Evolutionary conservation across 2,888 invertebrate genomes (phyloP), one percentile per base, ranked within the genome.

Genomic region (Protophormia terraenovae): DNA sequence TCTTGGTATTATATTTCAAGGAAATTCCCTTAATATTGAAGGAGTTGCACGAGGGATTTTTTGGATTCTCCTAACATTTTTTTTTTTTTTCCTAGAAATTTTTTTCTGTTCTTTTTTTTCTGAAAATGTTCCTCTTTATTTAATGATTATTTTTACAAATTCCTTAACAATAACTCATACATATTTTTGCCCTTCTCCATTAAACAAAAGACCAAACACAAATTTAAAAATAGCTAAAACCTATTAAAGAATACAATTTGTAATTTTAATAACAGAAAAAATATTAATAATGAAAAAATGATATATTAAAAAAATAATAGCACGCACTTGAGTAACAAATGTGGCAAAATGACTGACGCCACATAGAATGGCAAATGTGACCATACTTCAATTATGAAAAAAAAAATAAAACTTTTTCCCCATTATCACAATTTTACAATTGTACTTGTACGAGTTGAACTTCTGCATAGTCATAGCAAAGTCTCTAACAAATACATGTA

Each of bases 321-420:
- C 75, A 84, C 84, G 77, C 77, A 84, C 81, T 84, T 77, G 58
- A 81, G 58, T 53, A 72, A 81, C 76, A 84, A 77, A 80, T 73
- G 71, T 84, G 71, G 58, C 76, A 80, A 77, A 72, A 16, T 76
- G 84, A 41, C 77, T 84, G 84, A 84, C 84, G 84, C 77, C 84
- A 67, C 53, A 77, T 77, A 67, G 55, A 77, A 81, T 53, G 60
- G 38, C 84, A 84, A 84, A 84, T 84, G 81, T 81, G 60, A 38
- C 77, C 81, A 78, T 62, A 77, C 73, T 81, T 77, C 73, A 84
- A 73, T 69, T 81, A 73, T 53, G n/a, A n/a, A n/a, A n/a, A n/a
- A n/a, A n/a, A n/a, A n/a, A 81, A 50, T 73, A 38, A 27, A 67
- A 73, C 14, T 50, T 47, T 69, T 66, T 66, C 32, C 10, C 45